Evolutionary conservation across 2,797 vertebrate species (phyloP), one percentile per base, ranked within the genome.

Genomic region (Myotis daubentonii): DNA sequence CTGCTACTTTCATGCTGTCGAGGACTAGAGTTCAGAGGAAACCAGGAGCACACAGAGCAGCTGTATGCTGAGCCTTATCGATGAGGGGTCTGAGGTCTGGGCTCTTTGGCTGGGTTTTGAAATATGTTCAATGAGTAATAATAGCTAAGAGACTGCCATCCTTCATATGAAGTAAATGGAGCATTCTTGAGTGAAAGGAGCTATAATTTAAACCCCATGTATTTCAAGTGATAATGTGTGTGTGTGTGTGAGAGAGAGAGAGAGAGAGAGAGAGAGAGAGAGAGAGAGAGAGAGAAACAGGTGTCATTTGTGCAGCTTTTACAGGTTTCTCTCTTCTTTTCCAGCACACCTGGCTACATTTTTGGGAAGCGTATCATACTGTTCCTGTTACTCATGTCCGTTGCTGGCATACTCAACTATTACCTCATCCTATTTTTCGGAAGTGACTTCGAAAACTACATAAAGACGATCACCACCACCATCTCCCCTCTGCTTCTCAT

Each of bases 301-400:
- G 0, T 9, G 30, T 28, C 23, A 22, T 80, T 80, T 11, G 2
- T 84, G 30, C 41, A 60, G 20, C 3, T 4, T 20, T 75, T 12
- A 9, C 44, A 22, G 20, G 66, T 28, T 33, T 71, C 30, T 72
- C 51, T 91, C 65, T 75, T 78, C 55, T 97, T 28, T 97, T 83
- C 92, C 96, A 99, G 99, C 98, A 99, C 98, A n/a, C 99, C 99
- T 0, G 99, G 99, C 53, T 99, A 98, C 98, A 97, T 99, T 95
- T 99, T 99, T 94, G 99, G 99, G 91, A 99, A 99, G 72, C 99
- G 99, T 5, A 97, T 99, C 93, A 98, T 99, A 86, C 95, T 97
- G 91, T 99, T 99, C 97, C 98, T 99, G 97, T 97, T 99, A 92
- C 97, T 99, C 93, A 99, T 99, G 99, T 99, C 99, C 65, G 9